These are phyloP conservation scores for Drosophila grimshawi DNA, from an alignment of 1,140 invertebrate genomes.

Conservation along the genomic window DNA sequence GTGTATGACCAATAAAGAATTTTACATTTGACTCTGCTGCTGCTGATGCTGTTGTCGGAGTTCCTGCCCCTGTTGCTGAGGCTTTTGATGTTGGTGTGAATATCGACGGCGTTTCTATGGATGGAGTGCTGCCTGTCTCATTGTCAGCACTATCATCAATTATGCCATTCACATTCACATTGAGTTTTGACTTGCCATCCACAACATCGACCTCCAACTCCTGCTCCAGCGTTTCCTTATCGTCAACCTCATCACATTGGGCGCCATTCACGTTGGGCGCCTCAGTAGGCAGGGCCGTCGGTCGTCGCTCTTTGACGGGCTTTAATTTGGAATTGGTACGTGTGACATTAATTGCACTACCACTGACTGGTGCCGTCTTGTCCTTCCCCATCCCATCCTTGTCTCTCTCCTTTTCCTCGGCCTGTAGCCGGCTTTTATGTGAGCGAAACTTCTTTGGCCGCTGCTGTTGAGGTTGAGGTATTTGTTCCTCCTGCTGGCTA, in stretches of 20 bases:
- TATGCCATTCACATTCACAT: constrained; percentile 77
- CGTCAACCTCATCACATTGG: constrained; percentile 7
- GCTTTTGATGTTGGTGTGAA: constrained; percentile 10
- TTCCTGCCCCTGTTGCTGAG: neutral
- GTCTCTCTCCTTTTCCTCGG: constrained; percentile 19
- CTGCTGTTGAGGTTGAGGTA: constrained; percentile 33
- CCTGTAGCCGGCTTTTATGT: constrained; percentile 41
- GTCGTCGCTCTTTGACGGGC: constrained; percentile 78
- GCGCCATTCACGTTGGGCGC: constrained; percentile 57
- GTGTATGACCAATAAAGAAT: constrained; percentile 82
- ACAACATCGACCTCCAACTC: constrained; percentile 30
- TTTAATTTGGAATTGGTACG: constrained; percentile 75
- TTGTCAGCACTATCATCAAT: constrained; percentile 65
- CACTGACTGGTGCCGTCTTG: constrained; percentile 39
- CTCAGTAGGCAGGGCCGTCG: constrained; percentile 74
- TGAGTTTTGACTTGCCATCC: constrained; percentile 63
- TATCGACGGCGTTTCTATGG: constrained; percentile 24
- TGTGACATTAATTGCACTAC: constrained; percentile 75
- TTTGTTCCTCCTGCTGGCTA: neutral
- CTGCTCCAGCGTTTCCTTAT: constrained; percentile 4
- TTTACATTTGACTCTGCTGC: constrained; percentile 63
- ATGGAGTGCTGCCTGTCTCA: constrained; percentile 39
- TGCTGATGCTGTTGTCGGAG: constrained; percentile 35
- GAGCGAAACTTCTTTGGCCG: constrained; percentile 52
- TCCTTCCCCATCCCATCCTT: constrained; percentile 5